A percentile compares a stretch with the other conserved stretches of the same genome.
Conservation (phyloP, 2,113 vertebrate genomes). For the Crotalus helleri region DNA sequence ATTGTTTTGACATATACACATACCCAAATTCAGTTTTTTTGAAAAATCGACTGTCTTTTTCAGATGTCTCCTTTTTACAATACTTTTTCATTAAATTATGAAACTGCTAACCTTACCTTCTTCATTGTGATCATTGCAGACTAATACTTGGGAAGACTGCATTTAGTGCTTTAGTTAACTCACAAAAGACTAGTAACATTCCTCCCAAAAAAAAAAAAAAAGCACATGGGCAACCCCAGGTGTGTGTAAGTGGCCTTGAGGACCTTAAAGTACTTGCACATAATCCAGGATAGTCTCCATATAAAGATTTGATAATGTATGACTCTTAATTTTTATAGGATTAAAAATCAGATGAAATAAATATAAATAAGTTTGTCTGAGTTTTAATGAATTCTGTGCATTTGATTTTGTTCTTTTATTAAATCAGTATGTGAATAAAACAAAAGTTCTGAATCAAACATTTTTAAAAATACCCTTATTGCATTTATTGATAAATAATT, state of each 20-base stretch:
- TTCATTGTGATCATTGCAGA: constrained; percentile 65
- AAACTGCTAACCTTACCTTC: constrained; percentile 72
- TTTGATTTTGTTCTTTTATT: not conserved
- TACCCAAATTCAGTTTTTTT: constrained; percentile 70
- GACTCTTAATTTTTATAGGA: not conserved
- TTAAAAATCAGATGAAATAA: not conserved
- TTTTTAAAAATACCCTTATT: not conserved
- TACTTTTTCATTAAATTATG: constrained; percentile 86
- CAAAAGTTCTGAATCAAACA: not conserved
- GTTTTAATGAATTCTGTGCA: not conserved
- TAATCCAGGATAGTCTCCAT: not conserved
- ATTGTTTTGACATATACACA: constrained; percentile 56
- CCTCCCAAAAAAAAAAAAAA: not conserved
- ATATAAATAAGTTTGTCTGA: not conserved
- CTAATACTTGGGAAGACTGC: constrained; percentile 28
- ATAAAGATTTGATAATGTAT: not conserved
- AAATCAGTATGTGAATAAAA: not conserved
- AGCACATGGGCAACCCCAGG: not conserved
- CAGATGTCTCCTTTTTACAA: constrained; percentile 80
- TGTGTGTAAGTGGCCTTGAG: not conserved
- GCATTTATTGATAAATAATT: not conserved
- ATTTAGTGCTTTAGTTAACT: not conserved
- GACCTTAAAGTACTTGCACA: not conserved
- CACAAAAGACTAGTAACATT: not conserved
- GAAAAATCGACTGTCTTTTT: constrained; percentile 76